Percentiles rank a stretch among this genome's conserved stretches.
Conservation (phyloP, 53 echinoderm and acorn worm species). For the Holothuria leucospilota region DNA sequence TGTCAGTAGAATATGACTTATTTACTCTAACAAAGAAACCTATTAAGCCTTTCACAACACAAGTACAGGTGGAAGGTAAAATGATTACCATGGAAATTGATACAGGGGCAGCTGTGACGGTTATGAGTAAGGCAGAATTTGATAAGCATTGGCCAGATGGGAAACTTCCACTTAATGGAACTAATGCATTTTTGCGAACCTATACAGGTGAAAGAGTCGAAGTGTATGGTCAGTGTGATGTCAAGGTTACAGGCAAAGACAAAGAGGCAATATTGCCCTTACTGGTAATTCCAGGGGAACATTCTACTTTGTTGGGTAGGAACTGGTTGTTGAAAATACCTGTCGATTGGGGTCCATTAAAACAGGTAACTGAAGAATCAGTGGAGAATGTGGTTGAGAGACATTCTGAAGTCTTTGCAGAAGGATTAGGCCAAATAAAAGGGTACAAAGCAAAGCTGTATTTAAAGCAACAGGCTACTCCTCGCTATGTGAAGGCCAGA, state of each 20-base stretch:
- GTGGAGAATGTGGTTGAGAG: not conserved
- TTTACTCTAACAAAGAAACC: conserved; percentile 7
- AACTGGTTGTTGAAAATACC: too few species aligned
- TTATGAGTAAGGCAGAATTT: conserved; percentile 38
- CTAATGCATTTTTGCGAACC: too few species aligned
- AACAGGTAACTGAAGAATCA: not conserved
- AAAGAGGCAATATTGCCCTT: conserved; percentile 27
- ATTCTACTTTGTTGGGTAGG: conserved; percentile 29
- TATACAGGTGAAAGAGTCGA: conserved; percentile 40
- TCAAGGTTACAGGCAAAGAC: conserved; percentile 11
- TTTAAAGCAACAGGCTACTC: conserved; percentile 51
- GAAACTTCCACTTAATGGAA: not conserved
- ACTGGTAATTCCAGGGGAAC: conserved; percentile 22
- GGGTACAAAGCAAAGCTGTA: not conserved
- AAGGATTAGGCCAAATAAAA: not conserved
- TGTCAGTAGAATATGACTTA: conserved; percentile 19
- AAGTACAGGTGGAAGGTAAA: not conserved
- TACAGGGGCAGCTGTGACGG: conserved; percentile 53
- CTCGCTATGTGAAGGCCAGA: conserved; percentile 62
- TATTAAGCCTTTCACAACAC: not conserved
- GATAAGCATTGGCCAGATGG: conserved; percentile 28
- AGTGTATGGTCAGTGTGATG: conserved; percentile 2
- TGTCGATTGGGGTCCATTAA: conserved; percentile 27
- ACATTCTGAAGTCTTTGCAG: not conserved
- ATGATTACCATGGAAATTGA: conserved; percentile 51